Conservation (phyloP, 2,797 vertebrate genomes). For the Melanotaenia boesemani region DNA sequence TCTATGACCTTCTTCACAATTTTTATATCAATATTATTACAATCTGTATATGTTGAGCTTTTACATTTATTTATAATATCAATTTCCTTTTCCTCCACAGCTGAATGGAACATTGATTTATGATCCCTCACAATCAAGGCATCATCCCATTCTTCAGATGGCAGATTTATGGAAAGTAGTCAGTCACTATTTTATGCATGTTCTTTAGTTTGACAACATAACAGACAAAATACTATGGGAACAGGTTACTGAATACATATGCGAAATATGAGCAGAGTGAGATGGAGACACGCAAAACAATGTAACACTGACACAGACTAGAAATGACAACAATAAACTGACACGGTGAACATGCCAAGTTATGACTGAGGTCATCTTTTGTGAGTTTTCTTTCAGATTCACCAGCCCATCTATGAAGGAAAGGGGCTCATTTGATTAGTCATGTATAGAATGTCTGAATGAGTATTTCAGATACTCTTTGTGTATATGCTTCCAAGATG, state of each 20-base stretch:
- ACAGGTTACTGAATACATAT: not conserved
- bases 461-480: too few relatives aligned
- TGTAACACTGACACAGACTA: too few relatives aligned
- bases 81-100: not conserved
- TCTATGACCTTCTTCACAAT: slow-evolving; percentile 1
- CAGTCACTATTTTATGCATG: not conserved
- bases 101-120: not conserved
- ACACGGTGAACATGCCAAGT: not conserved
- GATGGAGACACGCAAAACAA: not conserved
- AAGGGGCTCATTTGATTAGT: not conserved
- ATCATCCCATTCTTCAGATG: slow-evolving; percentile 1
- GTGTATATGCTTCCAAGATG: too few relatives aligned
- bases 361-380: not conserved
- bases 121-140: not conserved
- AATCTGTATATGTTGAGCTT: not conserved
- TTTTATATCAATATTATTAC: not conserved
- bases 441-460: too few relatives aligned
- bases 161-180: not conserved
- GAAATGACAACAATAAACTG: not conserved
- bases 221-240: not conserved
- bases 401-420: not conserved
- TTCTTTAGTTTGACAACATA: not conserved
- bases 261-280: not conserved
- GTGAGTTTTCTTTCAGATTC: not conserved
- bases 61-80: not conserved